Percentiles rank a stretch among this genome's conserved stretches.
Evolutionary conservation across 2,113 vertebrate genomes (phyloP).

Genomic region (Chlamydotis undulata): DNA sequence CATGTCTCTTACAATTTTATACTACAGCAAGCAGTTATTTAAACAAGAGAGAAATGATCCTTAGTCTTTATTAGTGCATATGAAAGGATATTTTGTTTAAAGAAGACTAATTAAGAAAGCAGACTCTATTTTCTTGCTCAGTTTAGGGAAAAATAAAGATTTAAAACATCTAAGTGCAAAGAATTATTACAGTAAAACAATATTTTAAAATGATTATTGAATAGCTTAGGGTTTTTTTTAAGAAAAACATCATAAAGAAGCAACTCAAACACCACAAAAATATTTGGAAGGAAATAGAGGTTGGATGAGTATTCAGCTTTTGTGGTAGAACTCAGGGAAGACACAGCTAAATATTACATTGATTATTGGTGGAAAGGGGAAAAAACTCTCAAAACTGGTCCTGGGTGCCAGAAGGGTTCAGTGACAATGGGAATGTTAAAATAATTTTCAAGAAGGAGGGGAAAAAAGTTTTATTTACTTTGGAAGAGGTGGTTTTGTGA

Average conservation of each 20-base stretch:
- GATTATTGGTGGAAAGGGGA: background rate
- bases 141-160: slow-evolving; percentile 73
- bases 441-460: background rate
- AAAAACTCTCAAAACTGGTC: background rate
- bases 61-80: slow-evolving; percentile 83
- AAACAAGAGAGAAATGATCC: slow-evolving; percentile 79
- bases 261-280: slow-evolving; percentile 26
- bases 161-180: slow-evolving; percentile 68
- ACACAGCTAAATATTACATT: background rate
- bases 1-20: slow-evolving; percentile 83
- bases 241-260: background rate
- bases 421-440: slow-evolving; percentile 2
- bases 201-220: slow-evolving; percentile 59
- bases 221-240: background rate
- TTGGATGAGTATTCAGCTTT: background rate
- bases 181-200: slow-evolving; percentile 68
- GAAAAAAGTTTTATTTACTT: slow-evolving; percentile 70
- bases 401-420: background rate
- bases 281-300: slow-evolving; percentile 2
- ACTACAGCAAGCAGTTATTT: slow-evolving; percentile 84
- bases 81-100: slow-evolving; percentile 83
- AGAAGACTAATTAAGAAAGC: slow-evolving; percentile 85
- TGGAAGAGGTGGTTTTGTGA: slow-evolving; percentile 25
- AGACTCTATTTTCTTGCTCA: slow-evolving; percentile 74
- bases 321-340: background rate